Evolutionary conservation across 1,140 invertebrate species (phyloP), one percentile per base, ranked within the genome.

Genomic region (Reticulitermes speratus): DNA sequence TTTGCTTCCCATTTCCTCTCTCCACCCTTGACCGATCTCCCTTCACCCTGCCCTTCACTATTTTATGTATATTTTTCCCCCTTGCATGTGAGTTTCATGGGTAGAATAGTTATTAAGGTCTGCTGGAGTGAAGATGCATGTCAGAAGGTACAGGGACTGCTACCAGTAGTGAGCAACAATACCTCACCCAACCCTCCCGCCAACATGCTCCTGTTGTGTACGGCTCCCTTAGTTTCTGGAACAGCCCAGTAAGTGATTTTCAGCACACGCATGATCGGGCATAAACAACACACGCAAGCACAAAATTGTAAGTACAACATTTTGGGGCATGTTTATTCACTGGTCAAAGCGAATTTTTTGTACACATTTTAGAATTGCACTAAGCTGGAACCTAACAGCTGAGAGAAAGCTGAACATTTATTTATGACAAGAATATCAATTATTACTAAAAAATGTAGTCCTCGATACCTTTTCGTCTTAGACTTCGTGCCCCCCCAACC

Each of bases 11-110:
- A 30, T 75, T 75, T 86, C 69, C 82, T 86, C 45, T 86, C 65
- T 86, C n/a, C 59, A 65, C 48, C 82, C 69, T 75, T 82, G n/a
- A 23, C 38, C 44, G 30, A 30, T 86, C 86, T 86, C 82, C 86
- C 75, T 44, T 48, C 86, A 82, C 84, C 82, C 84, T 85, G 9
- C 65, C 14, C 65, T 75, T 75, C n/a, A 30, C 65, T 75, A 75
- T 30, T 75, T 75, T 75, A 75, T 75, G 65, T 30, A 75, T 75
- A 75, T 75, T 75, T 75, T 30, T 30, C 65, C 65, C n/a, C 65
- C 65, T 55, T 75, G 65, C 65, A 75, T 75, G 65, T 30, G 65
- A n/a, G 65, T 30, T 75, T 75, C 65, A 75, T 75, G 65, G 5
- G 65, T 30, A 30, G 65, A 75, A 75, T 75, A 75, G 65, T 75